phyloP scores from a whole-genome alignment of 2,888 invertebrate species.

The Limnephilus lunatus region DNA sequence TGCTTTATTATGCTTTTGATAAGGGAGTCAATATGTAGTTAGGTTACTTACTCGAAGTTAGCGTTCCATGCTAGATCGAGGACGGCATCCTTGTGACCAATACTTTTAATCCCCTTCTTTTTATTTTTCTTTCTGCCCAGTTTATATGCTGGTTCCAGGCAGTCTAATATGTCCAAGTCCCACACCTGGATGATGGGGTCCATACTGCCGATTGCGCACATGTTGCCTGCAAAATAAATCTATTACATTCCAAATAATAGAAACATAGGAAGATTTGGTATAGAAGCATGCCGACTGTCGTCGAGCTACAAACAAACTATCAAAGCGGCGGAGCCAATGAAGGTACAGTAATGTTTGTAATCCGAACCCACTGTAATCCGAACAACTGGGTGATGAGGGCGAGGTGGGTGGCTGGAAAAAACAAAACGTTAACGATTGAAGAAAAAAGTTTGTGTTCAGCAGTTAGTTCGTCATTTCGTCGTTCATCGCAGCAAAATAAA shows the following conservation, averaged over 20 bases:
- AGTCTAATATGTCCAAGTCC: slow-evolving; percentile 96
- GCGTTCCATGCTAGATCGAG: slow-evolving; percentile 94
- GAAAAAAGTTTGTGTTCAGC: no score
- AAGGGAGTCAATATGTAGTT: not conserved
- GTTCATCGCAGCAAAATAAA: no score
- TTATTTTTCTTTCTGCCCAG: slow-evolving; percentile 86
- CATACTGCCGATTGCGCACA: slow-evolving; percentile 96
- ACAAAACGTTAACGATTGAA: no score
- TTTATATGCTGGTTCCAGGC: slow-evolving; percentile 90
- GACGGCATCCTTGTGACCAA: slow-evolving; percentile 94
- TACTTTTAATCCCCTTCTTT: slow-evolving; percentile 82
- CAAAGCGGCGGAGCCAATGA: no score
- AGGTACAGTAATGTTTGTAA: no score
- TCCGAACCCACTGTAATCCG: no score
- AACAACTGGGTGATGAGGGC: no score
- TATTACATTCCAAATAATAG: not conserved
- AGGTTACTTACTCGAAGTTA: slow-evolving; percentile 78
- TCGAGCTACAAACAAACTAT: no score
- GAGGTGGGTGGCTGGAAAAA: no score
- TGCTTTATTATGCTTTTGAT: not conserved
- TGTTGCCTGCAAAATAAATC: slow-evolving; percentile 79
- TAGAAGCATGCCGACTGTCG: no score
- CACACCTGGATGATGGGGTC: slow-evolving; percentile 95
- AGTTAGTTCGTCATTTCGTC: no score
- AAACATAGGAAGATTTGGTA: no score